These are phyloP conservation scores for Salpingus planirostris DNA, from an alignment of 2,888 invertebrate species.

Conservation along the genomic window DNA sequence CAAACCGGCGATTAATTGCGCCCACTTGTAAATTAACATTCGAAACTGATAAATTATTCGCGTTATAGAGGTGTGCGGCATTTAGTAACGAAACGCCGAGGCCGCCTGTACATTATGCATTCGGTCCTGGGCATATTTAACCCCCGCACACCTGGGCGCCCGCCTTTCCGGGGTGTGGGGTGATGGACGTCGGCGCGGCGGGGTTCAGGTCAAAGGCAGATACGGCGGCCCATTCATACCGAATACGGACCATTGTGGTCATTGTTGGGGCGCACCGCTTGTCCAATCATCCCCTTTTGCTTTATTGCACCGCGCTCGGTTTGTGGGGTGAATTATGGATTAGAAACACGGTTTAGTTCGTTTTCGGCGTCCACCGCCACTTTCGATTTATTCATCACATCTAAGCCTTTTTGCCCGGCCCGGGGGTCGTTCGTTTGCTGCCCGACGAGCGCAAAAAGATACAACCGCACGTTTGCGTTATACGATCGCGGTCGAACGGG, in stretches of 20 bases:
- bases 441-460: too few relatives aligned
- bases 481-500: too few relatives aligned
- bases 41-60: too few relatives aligned
- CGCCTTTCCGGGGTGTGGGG: slow-evolving; percentile 7
- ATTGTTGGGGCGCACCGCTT: slow-evolving; percentile 13
- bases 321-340: slow-evolving; percentile 13
- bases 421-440: too few relatives aligned
- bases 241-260: slow-evolving; percentile 13
- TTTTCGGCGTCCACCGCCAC: neutral
- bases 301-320: slow-evolving; percentile 12
- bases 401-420: too few relatives aligned
- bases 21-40: too few relatives aligned
- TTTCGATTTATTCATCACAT: slow-evolving; percentile 1
- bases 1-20: too few relatives aligned
- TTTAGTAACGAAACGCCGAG: too few relatives aligned
- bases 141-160: too few relatives aligned
- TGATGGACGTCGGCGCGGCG: slow-evolving; percentile 10
- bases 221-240: slow-evolving; percentile 12
- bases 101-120: too few relatives aligned
- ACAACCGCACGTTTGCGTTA: too few relatives aligned
- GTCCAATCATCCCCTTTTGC: slow-evolving; percentile 14
- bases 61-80: too few relatives aligned
- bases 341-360: slow-evolving; percentile 6
- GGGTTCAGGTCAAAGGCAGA: slow-evolving; percentile 12
- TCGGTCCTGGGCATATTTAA: slow-evolving; percentile 11